Conservation (phyloP, 1,140 invertebrate species). For the Cydia splendana region DNA sequence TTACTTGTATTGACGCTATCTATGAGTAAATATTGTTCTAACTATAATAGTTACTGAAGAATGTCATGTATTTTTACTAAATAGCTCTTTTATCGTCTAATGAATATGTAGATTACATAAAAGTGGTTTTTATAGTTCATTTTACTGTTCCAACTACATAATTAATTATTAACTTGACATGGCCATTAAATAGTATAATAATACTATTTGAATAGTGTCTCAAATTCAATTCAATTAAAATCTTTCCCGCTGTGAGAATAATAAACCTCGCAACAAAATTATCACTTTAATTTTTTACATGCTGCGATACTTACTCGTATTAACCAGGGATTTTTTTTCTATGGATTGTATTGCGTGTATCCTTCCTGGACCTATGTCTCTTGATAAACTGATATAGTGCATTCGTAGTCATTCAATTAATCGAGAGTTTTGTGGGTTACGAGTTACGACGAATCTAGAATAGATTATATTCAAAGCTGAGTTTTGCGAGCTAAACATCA, state of each 20-base stretch:
- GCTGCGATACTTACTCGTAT: not conserved
- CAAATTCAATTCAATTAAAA: slow-evolving; percentile 9
- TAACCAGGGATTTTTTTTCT: too few relatives aligned
- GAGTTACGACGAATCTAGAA: too few relatives aligned
- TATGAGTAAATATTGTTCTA: not conserved
- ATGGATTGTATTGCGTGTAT: too few relatives aligned
- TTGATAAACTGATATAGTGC: too few relatives aligned
- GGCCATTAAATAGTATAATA: too few relatives aligned
- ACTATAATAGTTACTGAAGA: not conserved
- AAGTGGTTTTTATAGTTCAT: not conserved
- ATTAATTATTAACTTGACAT: not conserved
- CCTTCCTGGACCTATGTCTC: too few relatives aligned
- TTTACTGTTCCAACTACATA: not conserved
- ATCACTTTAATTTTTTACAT: not conserved
- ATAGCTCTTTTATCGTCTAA: not conserved
- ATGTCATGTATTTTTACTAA: not conserved
- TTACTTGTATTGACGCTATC: not conserved
- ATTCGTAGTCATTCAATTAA: too few relatives aligned
- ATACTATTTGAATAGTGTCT: not conserved
- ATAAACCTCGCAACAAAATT: not conserved
- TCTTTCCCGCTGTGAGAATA: not conserved
- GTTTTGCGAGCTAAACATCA: too few relatives aligned
- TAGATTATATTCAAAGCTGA: too few relatives aligned
- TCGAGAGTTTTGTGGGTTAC: too few relatives aligned
- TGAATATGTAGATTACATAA: not conserved